Evolutionary conservation across 1,140 invertebrate species (phyloP).

Genomic region (Tribolium castaneum): DNA sequence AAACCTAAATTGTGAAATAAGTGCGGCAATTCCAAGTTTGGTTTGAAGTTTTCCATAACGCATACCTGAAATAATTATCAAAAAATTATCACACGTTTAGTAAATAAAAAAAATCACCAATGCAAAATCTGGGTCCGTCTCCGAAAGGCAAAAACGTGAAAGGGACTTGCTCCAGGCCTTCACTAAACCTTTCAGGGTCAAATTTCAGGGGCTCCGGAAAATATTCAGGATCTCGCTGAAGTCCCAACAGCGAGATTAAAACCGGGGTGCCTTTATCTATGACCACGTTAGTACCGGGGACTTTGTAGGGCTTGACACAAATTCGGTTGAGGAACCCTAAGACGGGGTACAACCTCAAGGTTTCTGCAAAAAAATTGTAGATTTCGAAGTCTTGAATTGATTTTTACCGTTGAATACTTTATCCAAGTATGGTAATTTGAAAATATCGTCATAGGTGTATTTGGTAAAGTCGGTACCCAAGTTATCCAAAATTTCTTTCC

Average conservation of each 20-base stretch:
- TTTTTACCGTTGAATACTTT: conserved; percentile 63
- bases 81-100: background rate
- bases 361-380: conserved; percentile 52
- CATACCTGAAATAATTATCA: background rate
- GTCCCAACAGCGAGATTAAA: conserved; percentile 68
- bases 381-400: conserved; percentile 29
- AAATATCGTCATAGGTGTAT: conserved; percentile 66
- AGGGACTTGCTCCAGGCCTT: background rate
- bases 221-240: conserved; percentile 71
- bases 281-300: conserved; percentile 64
- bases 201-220: conserved; percentile 74
- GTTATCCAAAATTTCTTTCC: conserved; percentile 67
- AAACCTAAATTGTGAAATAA: conserved; percentile 52
- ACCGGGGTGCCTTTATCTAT: conserved; percentile 68
- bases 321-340: conserved; percentile 63
- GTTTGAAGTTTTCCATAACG: conserved; percentile 49
- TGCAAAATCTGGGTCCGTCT: conserved; percentile 69
- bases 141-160: conserved; percentile 64
- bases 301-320: conserved; percentile 65
- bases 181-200: conserved; percentile 66
- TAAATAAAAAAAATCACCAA: conserved; percentile 54
- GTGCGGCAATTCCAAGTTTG: conserved; percentile 34
- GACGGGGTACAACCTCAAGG: conserved; percentile 66
- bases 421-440: conserved; percentile 68
- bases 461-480: conserved; percentile 61